Conservation (phyloP, 1,140 invertebrate genomes). For the Musca domestica region DNA sequence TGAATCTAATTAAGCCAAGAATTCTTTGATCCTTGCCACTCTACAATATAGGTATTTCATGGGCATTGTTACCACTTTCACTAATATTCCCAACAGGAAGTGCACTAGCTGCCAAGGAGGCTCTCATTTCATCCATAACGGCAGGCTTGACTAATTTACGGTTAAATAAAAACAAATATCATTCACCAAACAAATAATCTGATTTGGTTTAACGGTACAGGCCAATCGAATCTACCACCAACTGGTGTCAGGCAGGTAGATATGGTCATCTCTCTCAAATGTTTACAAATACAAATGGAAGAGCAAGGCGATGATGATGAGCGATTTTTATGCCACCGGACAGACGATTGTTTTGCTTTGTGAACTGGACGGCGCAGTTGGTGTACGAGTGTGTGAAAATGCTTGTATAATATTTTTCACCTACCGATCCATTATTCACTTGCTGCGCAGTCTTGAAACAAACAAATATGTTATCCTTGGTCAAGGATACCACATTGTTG, state of each 20-base stretch:
- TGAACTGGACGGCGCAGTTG: no score
- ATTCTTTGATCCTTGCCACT: neutral
- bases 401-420: no score
- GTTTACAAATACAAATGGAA: no score
- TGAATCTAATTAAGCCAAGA: neutral
- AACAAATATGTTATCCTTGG: neutral
- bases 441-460: no score
- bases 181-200: neutral
- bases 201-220: neutral
- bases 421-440: no score
- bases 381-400: no score
- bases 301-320: no score
- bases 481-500: neutral
- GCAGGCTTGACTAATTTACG: neutral
- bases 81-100: slow-evolving; percentile 7
- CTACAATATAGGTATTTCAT: neutral
- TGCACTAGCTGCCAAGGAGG: neutral
- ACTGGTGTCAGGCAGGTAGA: neutral
- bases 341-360: no score
- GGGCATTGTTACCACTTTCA: neutral
- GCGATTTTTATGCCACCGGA: no score
- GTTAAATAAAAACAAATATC: neutral
- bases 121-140: neutral
- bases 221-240: neutral
- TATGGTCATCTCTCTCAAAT: neutral